Evolutionary conservation across 2,113 vertebrate genomes (phyloP).

Genomic region (Phyllostomus discolor): DNA sequence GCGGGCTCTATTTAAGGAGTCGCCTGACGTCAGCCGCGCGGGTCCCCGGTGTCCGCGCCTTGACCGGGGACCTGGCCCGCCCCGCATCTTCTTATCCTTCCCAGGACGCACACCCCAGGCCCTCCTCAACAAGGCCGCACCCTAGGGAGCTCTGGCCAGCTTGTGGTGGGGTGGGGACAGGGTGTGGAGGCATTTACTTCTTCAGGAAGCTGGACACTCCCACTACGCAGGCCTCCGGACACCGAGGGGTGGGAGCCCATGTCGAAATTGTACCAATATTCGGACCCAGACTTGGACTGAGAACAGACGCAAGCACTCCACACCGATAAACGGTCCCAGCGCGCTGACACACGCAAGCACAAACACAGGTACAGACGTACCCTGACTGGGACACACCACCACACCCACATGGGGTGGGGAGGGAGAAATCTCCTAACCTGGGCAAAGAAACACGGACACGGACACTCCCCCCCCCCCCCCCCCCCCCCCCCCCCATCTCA

Average conservation of each 20-base stretch:
- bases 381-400: not conserved
- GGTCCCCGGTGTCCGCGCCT: conserved; percentile 66
- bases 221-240: not conserved
- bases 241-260: not conserved
- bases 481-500: not conserved
- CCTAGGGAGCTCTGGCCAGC: not conserved
- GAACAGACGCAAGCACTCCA: not conserved
- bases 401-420: not conserved
- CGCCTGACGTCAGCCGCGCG: conserved; percentile 87
- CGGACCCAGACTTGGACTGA: not conserved
- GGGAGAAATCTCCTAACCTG: not conserved
- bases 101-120: not conserved
- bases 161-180: not conserved
- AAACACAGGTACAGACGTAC: not conserved
- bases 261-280: not conserved
- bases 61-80: conserved; percentile 65
- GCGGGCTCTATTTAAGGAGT: conserved; percentile 85
- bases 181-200: not conserved
- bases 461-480: not conserved
- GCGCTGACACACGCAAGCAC: not conserved
- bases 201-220: not conserved
- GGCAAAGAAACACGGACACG: not conserved
- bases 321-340: not conserved
- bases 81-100: not conserved
- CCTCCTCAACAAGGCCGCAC: not conserved